A percentile compares a stretch with the other conserved stretches of the same genome.
Conservation (phyloP, 30 jellyfish, hydroid and myxozoan species). For the Rhopilema esculentum region DNA sequence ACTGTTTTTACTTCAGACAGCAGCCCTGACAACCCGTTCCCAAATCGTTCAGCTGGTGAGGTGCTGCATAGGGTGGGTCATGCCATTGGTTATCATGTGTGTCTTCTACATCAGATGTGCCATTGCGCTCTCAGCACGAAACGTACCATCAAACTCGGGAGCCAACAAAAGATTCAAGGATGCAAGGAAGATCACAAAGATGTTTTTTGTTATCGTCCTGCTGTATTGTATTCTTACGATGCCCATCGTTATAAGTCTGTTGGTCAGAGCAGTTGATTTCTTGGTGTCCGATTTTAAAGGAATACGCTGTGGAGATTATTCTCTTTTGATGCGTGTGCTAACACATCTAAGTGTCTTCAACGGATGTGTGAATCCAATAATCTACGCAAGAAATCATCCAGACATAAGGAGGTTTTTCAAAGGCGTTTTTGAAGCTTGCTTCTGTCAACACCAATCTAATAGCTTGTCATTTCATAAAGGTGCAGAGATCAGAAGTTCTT, state of each 20-base stretch:
- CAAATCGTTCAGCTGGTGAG: not conserved
- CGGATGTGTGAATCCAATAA: not conserved
- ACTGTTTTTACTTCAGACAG: not conserved
- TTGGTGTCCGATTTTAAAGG: not conserved
- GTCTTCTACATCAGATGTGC: not conserved
- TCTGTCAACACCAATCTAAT: not conserved
- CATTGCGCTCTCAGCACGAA: not conserved
- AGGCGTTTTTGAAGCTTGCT: not conserved
- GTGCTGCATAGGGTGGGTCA: not conserved
- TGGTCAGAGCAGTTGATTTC: not conserved
- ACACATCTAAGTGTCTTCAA: not conserved
- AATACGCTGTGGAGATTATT: not conserved
- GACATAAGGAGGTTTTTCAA: not conserved
- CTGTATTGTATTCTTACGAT: not conserved
- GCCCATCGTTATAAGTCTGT: not conserved
- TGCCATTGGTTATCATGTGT: not conserved
- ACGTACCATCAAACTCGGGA: not conserved
- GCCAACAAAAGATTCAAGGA: not conserved
- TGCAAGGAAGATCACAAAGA: not conserved
- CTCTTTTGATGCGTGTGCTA: not conserved
- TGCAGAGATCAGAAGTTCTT: no score
- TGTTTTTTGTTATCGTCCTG: not conserved
- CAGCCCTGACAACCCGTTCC: not conserved
- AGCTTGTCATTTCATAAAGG: not conserved
- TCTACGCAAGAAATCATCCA: not conserved